Base-by-base conservation (phyloP, 2,797 vertebrate species). In the Eulemur albifrons region DNA sequence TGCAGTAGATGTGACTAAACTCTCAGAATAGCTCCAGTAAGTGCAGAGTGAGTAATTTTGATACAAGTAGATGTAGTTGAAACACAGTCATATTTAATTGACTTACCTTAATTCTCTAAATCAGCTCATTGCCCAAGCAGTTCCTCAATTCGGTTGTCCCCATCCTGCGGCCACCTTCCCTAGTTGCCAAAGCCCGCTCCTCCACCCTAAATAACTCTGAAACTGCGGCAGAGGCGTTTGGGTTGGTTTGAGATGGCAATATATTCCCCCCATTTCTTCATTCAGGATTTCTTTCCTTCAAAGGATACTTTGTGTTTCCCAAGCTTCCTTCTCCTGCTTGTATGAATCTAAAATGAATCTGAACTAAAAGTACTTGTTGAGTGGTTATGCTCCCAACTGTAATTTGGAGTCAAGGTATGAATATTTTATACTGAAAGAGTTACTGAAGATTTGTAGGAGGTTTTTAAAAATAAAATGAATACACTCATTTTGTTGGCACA, bases 401-500 rank as follows among this genome's bases (percentile, higher is more conserved):
- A 98, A 98, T 98, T 98, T 97, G 93, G 87, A 97, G 90, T 93
- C 96, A 88, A 92, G 82, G 96, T 97, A 97, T 97, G 96, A 97
- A 98, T 97, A 98, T 97, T 97, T 97, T 95, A 96, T 92, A 88
- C 93, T 97, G 84, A 98, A 97, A 97, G 96, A 97, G 92, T 92
- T 94, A 97, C 94, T 97, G 96, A 97, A 94, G 85, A 96, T 96
- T 98, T 97, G 95, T 92, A 97, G 91, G 92, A 97, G 92, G 93
- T 92, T 97, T 98, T 97, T 93, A 86, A 96, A 97, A 97, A 97
- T 96, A 97, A 98, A 98, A 97, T 93, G 96, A 97, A 97, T 96
- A 75, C 94, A 85, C 93, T 98, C 97, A 90, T 98, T 98, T 95
- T 93, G 84, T 98, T 98, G 98, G 98, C 97, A 95, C 83, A 77